Conservation (phyloP, 2,797 vertebrate species). For the Champsocephalus gunnari region DNA sequence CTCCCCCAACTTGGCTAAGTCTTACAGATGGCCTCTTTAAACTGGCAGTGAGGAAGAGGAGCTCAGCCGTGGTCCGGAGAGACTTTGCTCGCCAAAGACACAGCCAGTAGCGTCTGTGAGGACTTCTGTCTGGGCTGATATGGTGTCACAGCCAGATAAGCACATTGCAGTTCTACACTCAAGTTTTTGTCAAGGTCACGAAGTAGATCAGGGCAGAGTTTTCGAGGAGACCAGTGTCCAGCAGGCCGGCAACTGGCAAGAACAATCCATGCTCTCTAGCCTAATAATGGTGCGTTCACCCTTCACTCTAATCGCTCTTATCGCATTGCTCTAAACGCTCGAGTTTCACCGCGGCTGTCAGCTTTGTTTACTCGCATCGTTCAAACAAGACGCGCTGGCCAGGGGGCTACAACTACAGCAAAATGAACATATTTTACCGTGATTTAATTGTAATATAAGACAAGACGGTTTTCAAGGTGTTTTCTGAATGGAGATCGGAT, state of each 20-base stretch:
- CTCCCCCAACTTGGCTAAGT: slow-evolving; percentile 41
- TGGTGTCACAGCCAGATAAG: slow-evolving; percentile 57
- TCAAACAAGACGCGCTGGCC: too few species aligned
- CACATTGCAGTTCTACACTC: slow-evolving; percentile 44
- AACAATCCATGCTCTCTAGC: slow-evolving; percentile 16
- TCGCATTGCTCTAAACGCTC: too few species aligned
- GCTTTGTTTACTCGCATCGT: too few species aligned
- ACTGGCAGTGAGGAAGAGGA: slow-evolving; percentile 60
- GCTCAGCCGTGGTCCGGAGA: slow-evolving; percentile 42
- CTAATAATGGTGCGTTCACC: background rate
- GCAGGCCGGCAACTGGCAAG: slow-evolving; percentile 6
- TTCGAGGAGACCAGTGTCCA: slow-evolving; percentile 25
- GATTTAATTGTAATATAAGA: too few species aligned
- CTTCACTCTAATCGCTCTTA: too few species aligned
- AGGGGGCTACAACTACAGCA: too few species aligned
- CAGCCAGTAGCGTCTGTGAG: slow-evolving; percentile 30
- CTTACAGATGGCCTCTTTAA: slow-evolving; percentile 68
- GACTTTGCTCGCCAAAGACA: slow-evolving; percentile 51
- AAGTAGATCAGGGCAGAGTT: slow-evolving; percentile 50
- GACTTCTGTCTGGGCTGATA: slow-evolving; percentile 59
- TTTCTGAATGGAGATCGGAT: too few species aligned
- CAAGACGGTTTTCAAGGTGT: too few species aligned
- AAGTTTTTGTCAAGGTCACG: slow-evolving; percentile 55
- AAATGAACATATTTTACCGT: too few species aligned
- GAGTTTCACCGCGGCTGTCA: too few species aligned